Conservation (phyloP, 2,888 invertebrate species). For the Microctonus aethiopoides region DNA sequence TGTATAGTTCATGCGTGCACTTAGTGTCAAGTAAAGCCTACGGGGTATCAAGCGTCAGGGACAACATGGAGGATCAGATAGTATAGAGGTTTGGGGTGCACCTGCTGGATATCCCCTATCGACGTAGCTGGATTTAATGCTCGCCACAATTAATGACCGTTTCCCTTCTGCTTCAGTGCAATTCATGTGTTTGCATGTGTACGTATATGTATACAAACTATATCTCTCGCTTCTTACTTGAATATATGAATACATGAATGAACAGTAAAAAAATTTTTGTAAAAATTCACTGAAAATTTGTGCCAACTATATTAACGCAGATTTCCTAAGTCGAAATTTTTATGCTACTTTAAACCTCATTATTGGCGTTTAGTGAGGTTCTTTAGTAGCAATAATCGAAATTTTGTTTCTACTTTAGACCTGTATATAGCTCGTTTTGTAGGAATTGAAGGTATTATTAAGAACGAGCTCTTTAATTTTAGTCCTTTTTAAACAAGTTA, state of each 20-base stretch:
- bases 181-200: slow-evolving; percentile 38
- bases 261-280: too few species aligned
- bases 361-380: too few species aligned
- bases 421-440: too few species aligned
- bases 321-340: too few species aligned
- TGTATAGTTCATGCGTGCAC: slow-evolving; percentile 24
- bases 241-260: background rate
- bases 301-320: too few species aligned
- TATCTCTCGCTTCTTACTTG: background rate
- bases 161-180: slow-evolving; percentile 15
- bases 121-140: slow-evolving; percentile 51
- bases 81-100: slow-evolving; percentile 32
- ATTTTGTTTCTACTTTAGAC: too few species aligned
- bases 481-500: too few species aligned
- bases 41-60: slow-evolving; percentile 24
- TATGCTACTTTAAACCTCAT: too few species aligned
- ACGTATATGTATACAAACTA: slow-evolving; percentile 15
- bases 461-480: too few species aligned
- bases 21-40: slow-evolving; percentile 29
- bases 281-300: too few species aligned
- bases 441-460: too few species aligned
- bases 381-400: too few species aligned
- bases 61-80: slow-evolving; percentile 21
- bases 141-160: slow-evolving; percentile 50
- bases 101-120: slow-evolving; percentile 44